Evolutionary conservation across 2,797 vertebrate species (phyloP), one percentile per base, ranked within the genome.

Genomic region (Coregonus sp.): DNA sequence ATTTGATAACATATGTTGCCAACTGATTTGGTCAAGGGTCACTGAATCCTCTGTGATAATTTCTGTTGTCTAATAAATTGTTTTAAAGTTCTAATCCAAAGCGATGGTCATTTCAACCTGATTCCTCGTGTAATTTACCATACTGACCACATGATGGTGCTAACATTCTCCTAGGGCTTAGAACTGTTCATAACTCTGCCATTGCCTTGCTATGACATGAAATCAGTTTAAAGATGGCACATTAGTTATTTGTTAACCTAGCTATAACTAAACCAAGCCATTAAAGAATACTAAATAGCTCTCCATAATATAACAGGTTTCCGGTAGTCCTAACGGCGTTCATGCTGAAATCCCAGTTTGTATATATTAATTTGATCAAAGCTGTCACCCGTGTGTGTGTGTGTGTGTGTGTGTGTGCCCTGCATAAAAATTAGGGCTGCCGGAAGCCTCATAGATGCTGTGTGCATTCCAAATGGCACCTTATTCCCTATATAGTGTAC

Each of bases 91-190:
- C 5, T 47, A 59, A 59, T 59, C 16, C 18, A 59, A 5, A 31
- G 25, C 14, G 2, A 29, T 33, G 31, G 11, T 67, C 15, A 31
- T 9, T 47, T 47, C 37, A 18, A 11, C 16, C 35, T n/a, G 16
- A 61, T 15, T 47, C 37, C 3, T 63, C 14, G 5, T 84, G 82
- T 80, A 56, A 35, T 71, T 75, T 25, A 11, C 35, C 4, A 1
- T 4, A 70, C 2, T 79, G 51, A 15, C 86, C 91, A 92, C 88
- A 86, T 0, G 3, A 81, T 76, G 86, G 84, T 7, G 84, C 81
- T 84, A 25, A 47, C 56, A 9, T 74, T 77, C 79, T 81, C 15
- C 75, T 61, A 5, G n/a, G 54, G 2, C 4, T 69, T 4, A 14
- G 4, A 4, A 25, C 6, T 4, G 25, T 25, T 18, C 37, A 1